phyloP scores from a whole-genome alignment of 2,113 vertebrate genomes.

The Lanius ludovicianus region DNA sequence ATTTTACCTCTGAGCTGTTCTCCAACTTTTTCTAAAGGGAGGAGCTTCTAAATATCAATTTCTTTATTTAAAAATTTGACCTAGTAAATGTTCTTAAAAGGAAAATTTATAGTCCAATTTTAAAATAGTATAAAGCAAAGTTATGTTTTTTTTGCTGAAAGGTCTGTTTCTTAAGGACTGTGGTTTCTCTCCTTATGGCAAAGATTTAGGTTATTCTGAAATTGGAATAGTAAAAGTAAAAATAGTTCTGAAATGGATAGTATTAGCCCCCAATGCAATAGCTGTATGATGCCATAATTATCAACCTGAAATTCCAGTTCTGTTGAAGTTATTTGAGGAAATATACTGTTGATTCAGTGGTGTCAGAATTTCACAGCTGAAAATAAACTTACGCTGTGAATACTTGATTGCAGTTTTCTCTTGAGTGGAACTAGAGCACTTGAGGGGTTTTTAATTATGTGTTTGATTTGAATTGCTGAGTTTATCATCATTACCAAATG shows the following conservation, averaged over 20 bases:
- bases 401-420: not conserved
- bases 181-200: not conserved
- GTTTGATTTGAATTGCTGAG: constrained; percentile 9
- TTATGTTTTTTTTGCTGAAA: not conserved
- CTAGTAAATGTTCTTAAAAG: not conserved
- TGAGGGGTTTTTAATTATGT: not conserved
- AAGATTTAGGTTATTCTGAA: not conserved
- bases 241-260: not conserved
- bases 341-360: not conserved
- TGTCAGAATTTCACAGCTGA: constrained; percentile 30
- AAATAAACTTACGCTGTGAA: not conserved
- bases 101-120: not conserved
- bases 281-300: not conserved
- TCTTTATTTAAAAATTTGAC: not conserved
- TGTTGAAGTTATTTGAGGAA: not conserved
- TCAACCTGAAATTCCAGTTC: constrained; percentile 2
- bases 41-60: not conserved
- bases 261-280: not conserved
- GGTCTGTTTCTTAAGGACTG: not conserved
- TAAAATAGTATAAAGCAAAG: not conserved
- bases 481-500: not conserved
- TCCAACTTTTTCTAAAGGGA: not conserved
- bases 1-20: not conserved
- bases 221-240: not conserved
- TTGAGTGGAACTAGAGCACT: not conserved